These are phyloP conservation scores for Larimichthys crocea DNA, from an alignment of 2,113 vertebrate species.

Conservation along the genomic window DNA sequence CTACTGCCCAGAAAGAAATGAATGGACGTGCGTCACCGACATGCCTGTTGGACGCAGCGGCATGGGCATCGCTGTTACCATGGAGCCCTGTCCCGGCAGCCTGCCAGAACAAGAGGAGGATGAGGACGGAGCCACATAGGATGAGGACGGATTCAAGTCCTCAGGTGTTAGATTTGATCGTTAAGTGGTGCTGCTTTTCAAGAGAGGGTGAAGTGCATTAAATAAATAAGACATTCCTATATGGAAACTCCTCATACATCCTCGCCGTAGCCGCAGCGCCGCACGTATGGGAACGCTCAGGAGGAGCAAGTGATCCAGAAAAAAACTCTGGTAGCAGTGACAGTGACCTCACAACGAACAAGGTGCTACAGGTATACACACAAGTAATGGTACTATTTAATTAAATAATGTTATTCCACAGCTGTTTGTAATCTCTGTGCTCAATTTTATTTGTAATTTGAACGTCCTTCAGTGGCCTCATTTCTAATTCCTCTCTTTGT, in stretches of 20 bases:
- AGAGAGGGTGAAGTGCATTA: slow-evolving; percentile 12
- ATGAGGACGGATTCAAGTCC: background rate
- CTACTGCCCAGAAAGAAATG: slow-evolving; percentile 82
- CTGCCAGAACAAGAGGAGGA: slow-evolving; percentile 77
- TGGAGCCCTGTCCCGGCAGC: slow-evolving; percentile 87
- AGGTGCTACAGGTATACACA: slow-evolving; percentile 45
- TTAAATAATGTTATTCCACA: slow-evolving; percentile 4
- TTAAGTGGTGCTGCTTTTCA: slow-evolving; percentile 25
- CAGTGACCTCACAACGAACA: slow-evolving; percentile 19
- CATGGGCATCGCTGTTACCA: slow-evolving; percentile 87
- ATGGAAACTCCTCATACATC: background rate
- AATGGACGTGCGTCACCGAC: slow-evolving; percentile 80
- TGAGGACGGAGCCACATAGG: slow-evolving; percentile 41
- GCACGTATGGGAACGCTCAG: background rate
- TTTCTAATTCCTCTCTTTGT: slow-evolving; percentile 22
- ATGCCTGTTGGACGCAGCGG: slow-evolving; percentile 85
- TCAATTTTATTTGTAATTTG: background rate
- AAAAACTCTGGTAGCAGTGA: slow-evolving; percentile 2
- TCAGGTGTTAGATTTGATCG: background rate
- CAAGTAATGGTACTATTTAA: slow-evolving; percentile 38
- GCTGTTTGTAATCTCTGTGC: slow-evolving; percentile 18
- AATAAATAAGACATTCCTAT: background rate
- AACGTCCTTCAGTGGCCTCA: background rate
- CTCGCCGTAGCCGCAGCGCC: background rate
- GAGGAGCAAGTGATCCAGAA: background rate